Evolutionary conservation across 1,140 invertebrate genomes (phyloP), one percentile per base, ranked within the genome.

Genomic region (Aleiodes sp.): DNA sequence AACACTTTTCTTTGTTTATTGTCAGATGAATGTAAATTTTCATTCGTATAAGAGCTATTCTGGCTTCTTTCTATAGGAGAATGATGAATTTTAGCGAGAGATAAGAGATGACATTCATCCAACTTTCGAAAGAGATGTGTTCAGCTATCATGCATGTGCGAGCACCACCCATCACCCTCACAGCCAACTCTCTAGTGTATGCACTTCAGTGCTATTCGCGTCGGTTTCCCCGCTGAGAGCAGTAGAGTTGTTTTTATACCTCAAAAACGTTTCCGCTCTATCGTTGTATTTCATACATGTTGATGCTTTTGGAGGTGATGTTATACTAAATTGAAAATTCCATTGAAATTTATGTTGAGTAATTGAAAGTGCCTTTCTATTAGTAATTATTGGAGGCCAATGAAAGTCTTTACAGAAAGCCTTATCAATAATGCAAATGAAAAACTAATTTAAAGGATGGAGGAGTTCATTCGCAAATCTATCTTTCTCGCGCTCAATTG

Each of bases 181-280:
- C 12, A 24, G n/a, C n/a, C n/a, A n/a, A n/a, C n/a, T n/a, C n/a
- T n/a, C n/a, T n/a, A n/a, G 21, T 52, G 26, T 26, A 21, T 52
- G 4, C 46, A 52, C 46, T 52, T 21, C 16, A 52, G 19, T 24
- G 46, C 46, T 24, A 52, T 52, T 52, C 19, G 46, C 46, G 46
- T 52, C 46, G 46, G 46, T 52, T 52, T 24, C 46, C 16, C 46
- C 21, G 46, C 8, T 52, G 46, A n/a, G 12, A 21, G 46, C 19
- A 52, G 46, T 21, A 21, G 9, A 52, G 46, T 24, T 52, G 46
- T 52, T 52, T 52, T 52, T 52, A 16, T 21, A 52, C 46, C 46
- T 52, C 46, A 52, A 52, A 52, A 16, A 24, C 19, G 46, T 52
- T 21, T 46, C 41, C 41, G n/a, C n/a, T n/a, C n/a, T n/a, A n/a